Evolutionary conservation across 1,140 invertebrate genomes (phyloP).

Genomic region (Drosophila tristis): DNA sequence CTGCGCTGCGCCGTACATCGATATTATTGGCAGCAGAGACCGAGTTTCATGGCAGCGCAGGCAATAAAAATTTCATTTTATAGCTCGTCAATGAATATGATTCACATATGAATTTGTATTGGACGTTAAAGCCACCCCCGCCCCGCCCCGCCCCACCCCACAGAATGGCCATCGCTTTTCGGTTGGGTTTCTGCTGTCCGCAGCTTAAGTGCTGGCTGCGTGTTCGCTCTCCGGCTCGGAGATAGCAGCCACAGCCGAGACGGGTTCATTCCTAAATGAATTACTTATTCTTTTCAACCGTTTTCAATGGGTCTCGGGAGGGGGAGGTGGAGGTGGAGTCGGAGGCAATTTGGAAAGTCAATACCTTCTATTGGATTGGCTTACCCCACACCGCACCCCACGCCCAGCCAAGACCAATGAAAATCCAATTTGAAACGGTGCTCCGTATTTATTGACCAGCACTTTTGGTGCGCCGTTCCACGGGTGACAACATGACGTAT

Average conservation of each 20-base stretch:
- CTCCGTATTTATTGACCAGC: constrained; percentile 30
- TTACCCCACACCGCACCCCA: too few relatives aligned
- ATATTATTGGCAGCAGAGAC: constrained; percentile 44
- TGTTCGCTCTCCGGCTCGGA: not conserved
- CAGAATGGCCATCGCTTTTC: constrained; percentile 45
- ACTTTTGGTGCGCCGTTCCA: constrained; percentile 33
- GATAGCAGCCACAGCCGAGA: not conserved
- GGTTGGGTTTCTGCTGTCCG: not conserved
- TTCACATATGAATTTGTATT: constrained; percentile 56
- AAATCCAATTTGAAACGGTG: constrained; percentile 41
- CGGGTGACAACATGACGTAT: constrained; percentile 46
- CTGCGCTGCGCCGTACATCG: constrained; percentile 53
- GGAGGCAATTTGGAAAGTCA: constrained; percentile 40
- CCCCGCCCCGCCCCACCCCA: too few relatives aligned
- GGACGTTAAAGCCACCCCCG: constrained; percentile 9
- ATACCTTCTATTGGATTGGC: constrained; percentile 10
- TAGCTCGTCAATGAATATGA: constrained; percentile 51
- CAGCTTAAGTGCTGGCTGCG: not conserved
- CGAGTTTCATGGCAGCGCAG: not conserved
- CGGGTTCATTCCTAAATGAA: constrained; percentile 29
- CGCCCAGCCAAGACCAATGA: constrained; percentile 16
- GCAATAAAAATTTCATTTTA: constrained; percentile 74
- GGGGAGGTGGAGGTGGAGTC: constrained; percentile 9
- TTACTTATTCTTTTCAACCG: not conserved
- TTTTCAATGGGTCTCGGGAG: not conserved